Percentiles rank a stretch among this genome's conserved stretches.
phyloP scores from a whole-genome alignment of 1,140 invertebrate species.

The Drosophila lacertosa region DNA sequence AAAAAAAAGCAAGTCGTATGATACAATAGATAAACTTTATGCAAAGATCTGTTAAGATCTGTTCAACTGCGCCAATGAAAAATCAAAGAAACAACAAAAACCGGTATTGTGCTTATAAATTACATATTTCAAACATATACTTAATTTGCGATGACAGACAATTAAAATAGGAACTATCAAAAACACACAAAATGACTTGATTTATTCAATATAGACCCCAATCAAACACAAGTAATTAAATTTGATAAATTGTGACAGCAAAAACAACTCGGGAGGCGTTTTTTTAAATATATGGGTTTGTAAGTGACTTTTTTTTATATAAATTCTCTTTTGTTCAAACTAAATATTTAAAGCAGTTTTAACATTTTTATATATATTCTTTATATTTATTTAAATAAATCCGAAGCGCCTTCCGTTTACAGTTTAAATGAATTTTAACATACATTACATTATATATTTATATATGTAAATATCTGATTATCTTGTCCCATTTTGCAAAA shows the following conservation, averaged over 20 bases:
- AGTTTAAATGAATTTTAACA: background rate
- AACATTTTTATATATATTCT: background rate
- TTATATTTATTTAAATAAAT: background rate
- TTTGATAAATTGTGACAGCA: too few species aligned
- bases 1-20: constrained; percentile 24
- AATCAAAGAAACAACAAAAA: too few species aligned
- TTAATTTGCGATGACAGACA: background rate
- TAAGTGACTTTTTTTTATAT: too few species aligned
- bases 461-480: too few species aligned
- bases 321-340: too few species aligned
- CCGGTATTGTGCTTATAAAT: too few species aligned
- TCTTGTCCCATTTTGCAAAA: too few species aligned
- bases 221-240: background rate
- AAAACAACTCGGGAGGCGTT: too few species aligned
- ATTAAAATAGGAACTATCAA: background rate
- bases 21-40: constrained; percentile 26
- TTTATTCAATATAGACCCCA: background rate
- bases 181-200: background rate
- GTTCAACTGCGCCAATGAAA: background rate
- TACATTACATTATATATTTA: too few species aligned
- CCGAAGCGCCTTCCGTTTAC: background rate
- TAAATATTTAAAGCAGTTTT: too few species aligned
- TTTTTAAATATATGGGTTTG: too few species aligned
- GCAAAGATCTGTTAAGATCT: background rate
- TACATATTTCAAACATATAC: too few species aligned